Evolutionary conservation across 2,888 invertebrate species (phyloP).

Genomic region (Tetheella fluctuosa): DNA sequence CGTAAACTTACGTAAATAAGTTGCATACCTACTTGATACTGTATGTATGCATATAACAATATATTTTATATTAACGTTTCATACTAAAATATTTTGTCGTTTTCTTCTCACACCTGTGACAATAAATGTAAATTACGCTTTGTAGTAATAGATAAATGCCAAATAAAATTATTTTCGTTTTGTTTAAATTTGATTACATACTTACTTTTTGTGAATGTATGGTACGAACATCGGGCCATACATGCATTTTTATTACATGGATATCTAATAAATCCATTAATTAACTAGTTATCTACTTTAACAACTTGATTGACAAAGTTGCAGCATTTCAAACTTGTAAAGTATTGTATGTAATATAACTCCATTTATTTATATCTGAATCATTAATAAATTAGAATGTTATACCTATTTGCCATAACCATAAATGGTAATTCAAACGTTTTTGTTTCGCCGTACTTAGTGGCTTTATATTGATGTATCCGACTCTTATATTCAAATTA

Average conservation of each 20-base stretch:
- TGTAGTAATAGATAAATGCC: conserved; percentile 76
- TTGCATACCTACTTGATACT: conserved; percentile 32
- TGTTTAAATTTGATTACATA: conserved; percentile 16
- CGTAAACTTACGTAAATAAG: conserved; percentile 35
- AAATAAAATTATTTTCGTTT: conserved; percentile 53
- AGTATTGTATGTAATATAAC: no score
- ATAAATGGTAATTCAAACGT: neutral
- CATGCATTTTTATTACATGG: neutral
- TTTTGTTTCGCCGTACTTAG: neutral
- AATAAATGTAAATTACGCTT: conserved; percentile 83
- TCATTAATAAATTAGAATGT: no score
- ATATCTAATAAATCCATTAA: neutral
- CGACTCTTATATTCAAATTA: neutral
- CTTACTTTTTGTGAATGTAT: conserved; percentile 15
- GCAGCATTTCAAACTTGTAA: neutral
- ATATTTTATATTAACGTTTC: conserved; percentile 37
- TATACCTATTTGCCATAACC: neutral
- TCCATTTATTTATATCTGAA: no score
- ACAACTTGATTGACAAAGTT: neutral
- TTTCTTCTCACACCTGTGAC: conserved; percentile 80
- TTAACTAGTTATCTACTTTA: neutral
- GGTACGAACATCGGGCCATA: neutral
- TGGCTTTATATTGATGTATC: neutral
- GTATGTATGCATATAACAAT: conserved; percentile 15
- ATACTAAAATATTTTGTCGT: conserved; percentile 48